Evolutionary conservation across 1,140 invertebrate species (phyloP).

Genomic region (Fopius arisanus): DNA sequence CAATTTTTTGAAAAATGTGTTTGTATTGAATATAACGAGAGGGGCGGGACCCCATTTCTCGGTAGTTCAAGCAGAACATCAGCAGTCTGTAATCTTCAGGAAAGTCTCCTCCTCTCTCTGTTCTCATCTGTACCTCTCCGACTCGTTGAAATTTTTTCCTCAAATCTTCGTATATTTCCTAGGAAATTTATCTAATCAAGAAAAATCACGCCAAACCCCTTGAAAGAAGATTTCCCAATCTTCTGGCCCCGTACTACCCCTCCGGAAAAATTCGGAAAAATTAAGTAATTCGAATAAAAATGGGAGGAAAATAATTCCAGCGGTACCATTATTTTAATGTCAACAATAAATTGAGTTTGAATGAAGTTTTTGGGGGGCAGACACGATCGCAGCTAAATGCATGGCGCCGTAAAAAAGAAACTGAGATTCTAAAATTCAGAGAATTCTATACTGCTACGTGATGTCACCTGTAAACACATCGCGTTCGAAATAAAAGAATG

Average conservation of each 20-base stretch:
- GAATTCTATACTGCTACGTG: not conserved
- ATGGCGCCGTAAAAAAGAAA: constrained; percentile 1
- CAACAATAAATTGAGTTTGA: not conserved
- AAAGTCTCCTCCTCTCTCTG: constrained; percentile 8
- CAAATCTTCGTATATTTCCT: not conserved
- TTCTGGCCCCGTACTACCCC: too few relatives aligned
- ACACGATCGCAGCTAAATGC: not conserved
- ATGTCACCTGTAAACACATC: constrained; percentile 9
- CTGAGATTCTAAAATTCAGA: constrained; percentile 3
- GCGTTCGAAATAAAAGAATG: constrained; percentile 1
- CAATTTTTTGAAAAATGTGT: constrained; percentile 15
- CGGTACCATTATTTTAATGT: not conserved
- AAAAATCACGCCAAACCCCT: too few relatives aligned
- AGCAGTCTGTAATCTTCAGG: not conserved
- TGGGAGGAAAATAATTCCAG: not conserved
- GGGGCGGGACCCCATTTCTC: constrained; percentile 18
- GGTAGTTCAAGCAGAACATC: not conserved
- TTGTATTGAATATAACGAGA: constrained; percentile 17
- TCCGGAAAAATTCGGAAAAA: not conserved
- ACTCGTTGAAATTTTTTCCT: too few relatives aligned
- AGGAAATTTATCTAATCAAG: not conserved
- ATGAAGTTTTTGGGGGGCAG: not conserved
- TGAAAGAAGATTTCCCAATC: too few relatives aligned
- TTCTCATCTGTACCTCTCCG: not conserved
- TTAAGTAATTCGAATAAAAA: not conserved